phyloP scores from a whole-genome alignment of 2,888 invertebrate genomes.

The Rhynchonema sp. region DNA sequence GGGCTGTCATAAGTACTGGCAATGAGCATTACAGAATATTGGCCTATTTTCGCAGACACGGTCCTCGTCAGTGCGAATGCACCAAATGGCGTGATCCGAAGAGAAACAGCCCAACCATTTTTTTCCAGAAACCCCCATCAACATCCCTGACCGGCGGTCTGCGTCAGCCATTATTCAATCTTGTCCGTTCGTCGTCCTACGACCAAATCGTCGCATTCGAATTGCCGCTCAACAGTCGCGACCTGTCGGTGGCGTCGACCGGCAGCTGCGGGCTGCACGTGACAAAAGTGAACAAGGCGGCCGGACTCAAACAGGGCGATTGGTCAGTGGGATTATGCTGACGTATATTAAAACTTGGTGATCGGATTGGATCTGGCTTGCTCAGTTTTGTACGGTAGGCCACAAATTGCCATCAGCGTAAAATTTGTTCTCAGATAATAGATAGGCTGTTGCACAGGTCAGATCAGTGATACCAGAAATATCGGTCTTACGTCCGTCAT shows the following conservation, averaged over 20 bases:
- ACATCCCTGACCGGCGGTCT: too few species aligned
- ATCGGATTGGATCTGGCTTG: background rate
- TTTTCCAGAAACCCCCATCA: background rate
- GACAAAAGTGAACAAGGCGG: background rate
- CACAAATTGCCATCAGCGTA: too few species aligned
- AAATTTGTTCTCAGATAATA: too few species aligned
- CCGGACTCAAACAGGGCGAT: background rate
- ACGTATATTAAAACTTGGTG: background rate
- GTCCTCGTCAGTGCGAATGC: too few species aligned
- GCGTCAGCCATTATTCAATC: slow-evolving; percentile 14
- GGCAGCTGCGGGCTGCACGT: background rate
- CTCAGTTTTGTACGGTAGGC: background rate
- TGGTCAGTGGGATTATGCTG: background rate
- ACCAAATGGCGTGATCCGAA: too few species aligned
- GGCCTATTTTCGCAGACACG: too few species aligned
- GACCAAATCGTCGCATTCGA: background rate
- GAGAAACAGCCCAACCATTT: too few species aligned
- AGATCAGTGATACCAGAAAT: too few species aligned
- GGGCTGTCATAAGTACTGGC: too few species aligned
- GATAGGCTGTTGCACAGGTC: too few species aligned
- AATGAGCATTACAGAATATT: too few species aligned
- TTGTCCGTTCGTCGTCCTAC: background rate
- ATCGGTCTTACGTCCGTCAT: too few species aligned
- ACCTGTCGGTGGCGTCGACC: background rate
- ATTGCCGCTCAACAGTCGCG: background rate